Percentiles rank a stretch among this genome's conserved stretches.
Evolutionary conservation across 2,113 vertebrate species (phyloP).

Genomic region (Microcebus jonahi): DNA sequence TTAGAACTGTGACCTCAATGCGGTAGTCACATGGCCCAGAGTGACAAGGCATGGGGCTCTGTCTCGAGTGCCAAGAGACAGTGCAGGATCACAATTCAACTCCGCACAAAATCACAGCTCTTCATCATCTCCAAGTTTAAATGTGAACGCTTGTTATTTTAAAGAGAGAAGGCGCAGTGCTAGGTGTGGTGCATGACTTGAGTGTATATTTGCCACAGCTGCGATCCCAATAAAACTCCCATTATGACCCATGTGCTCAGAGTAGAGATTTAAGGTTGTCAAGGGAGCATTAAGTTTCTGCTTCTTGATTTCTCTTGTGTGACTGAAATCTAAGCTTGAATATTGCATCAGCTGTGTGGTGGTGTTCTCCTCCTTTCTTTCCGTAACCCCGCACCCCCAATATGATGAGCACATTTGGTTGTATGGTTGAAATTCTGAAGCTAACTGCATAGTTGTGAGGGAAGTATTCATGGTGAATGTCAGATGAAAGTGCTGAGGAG

Average conservation of each 20-base stretch:
- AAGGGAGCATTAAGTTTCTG: conserved; percentile 1
- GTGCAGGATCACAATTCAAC: background rate
- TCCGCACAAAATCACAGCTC: background rate
- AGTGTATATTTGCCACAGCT: background rate
- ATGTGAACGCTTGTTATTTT: background rate
- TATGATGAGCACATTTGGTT: background rate
- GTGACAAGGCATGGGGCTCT: background rate
- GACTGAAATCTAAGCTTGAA: conserved; percentile 31
- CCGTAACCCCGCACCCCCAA: background rate
- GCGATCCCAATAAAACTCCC: conserved; percentile 22
- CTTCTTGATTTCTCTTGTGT: conserved; percentile 36
- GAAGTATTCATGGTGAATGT: conserved; percentile 43
- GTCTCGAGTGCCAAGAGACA: background rate
- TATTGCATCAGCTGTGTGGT: background rate
- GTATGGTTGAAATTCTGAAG: background rate
- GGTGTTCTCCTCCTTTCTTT: background rate
- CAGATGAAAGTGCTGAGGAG: conserved; percentile 24
- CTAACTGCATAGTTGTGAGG: background rate
- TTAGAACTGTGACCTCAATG: background rate
- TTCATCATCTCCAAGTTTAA: background rate
- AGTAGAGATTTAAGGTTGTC: conserved; percentile 37
- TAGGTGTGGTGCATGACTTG: background rate
- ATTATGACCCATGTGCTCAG: background rate
- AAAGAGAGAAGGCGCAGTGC: background rate
- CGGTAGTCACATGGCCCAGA: background rate